Evolutionary conservation across 2,888 invertebrate genomes (phyloP).

Genomic region (Himalopsyche anomala): DNA sequence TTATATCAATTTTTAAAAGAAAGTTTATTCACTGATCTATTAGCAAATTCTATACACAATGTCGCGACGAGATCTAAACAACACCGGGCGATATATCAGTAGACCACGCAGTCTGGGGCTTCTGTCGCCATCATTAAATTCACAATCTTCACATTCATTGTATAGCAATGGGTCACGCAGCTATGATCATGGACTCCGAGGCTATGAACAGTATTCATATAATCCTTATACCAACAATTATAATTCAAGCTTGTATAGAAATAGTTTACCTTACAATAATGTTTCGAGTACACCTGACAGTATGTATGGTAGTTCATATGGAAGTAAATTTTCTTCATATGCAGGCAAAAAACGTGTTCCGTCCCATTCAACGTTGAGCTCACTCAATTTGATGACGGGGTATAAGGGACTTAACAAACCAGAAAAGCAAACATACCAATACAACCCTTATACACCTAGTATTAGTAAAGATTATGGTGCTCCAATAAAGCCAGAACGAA

Average conservation of each 20-base stretch:
- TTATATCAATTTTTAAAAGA: neutral
- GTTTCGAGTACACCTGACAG: slow-evolving; percentile 58
- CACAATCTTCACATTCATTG: neutral
- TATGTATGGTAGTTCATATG: slow-evolving; percentile 76
- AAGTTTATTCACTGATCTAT: neutral
- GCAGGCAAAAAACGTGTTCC: slow-evolving; percentile 81
- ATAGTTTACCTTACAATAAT: slow-evolving; percentile 36
- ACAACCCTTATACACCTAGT: slow-evolving; percentile 4
- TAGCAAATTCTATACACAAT: slow-evolving; percentile 37
- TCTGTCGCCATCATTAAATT: slow-evolving; percentile 4
- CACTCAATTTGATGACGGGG: slow-evolving; percentile 76
- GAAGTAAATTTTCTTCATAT: slow-evolving; percentile 81
- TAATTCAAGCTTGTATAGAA: slow-evolving; percentile 48
- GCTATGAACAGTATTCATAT: slow-evolving; percentile 34
- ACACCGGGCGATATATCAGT: slow-evolving; percentile 33
- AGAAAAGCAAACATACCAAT: slow-evolving; percentile 28
- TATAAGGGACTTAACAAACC: slow-evolving; percentile 61
- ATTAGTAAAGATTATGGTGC: slow-evolving; percentile 25
- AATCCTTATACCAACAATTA: slow-evolving; percentile 52
- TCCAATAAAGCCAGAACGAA: slow-evolving; percentile 67
- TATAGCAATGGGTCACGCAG: neutral
- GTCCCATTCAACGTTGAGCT: slow-evolving; percentile 76
- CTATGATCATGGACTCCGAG: slow-evolving; percentile 10
- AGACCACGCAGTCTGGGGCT: slow-evolving; percentile 70
- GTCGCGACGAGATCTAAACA: slow-evolving; percentile 48